A percentile compares a stretch with the other conserved stretches of the same genome.
phyloP scores from a whole-genome alignment of 2,113 vertebrate species.

The Channa maculata region DNA sequence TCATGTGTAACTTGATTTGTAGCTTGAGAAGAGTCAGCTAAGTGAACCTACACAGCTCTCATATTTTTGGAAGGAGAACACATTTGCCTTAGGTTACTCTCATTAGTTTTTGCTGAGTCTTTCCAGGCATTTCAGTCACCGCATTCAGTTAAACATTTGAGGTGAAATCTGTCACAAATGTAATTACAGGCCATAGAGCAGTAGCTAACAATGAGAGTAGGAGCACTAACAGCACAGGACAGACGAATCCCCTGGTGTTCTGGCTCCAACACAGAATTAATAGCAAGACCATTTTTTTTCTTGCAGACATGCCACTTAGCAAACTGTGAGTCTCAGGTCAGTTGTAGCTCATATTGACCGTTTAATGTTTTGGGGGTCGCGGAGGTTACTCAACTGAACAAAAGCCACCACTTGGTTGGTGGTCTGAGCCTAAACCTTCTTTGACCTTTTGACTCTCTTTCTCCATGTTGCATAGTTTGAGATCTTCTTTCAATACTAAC shows the following conservation, averaged over 20 bases:
- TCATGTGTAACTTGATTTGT: background rate
- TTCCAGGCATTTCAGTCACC: no score
- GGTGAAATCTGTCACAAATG: slow-evolving; percentile 14
- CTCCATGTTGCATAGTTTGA: slow-evolving; percentile 11
- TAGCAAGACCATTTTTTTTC: slow-evolving; percentile 45
- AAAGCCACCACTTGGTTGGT: slow-evolving; percentile 42
- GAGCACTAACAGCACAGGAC: slow-evolving; percentile 2
- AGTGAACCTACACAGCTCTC: background rate
- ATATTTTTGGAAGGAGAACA: background rate
- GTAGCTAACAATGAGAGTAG: slow-evolving; percentile 31
- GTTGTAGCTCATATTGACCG: slow-evolving; percentile 43
- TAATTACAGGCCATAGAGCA: slow-evolving; percentile 12
- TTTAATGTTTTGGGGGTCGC: slow-evolving; percentile 49
- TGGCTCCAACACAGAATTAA: slow-evolving; percentile 32
- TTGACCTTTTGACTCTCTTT: slow-evolving; percentile 32
- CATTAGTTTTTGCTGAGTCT: no score
- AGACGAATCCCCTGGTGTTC: slow-evolving; percentile 49
- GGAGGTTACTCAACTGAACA: slow-evolving; percentile 54
- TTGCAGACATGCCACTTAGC: slow-evolving; percentile 69
- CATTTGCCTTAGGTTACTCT: background rate
- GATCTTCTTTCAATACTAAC: slow-evolving; percentile 18
- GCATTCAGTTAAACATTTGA: background rate
- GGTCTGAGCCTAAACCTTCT: slow-evolving; percentile 30
- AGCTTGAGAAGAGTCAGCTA: background rate
- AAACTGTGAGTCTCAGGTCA: slow-evolving; percentile 56